Percentiles rank a stretch among this genome's conserved stretches.
phyloP scores from a whole-genome alignment of 2,888 invertebrate genomes.

The Rhamnusium bicolor region DNA sequence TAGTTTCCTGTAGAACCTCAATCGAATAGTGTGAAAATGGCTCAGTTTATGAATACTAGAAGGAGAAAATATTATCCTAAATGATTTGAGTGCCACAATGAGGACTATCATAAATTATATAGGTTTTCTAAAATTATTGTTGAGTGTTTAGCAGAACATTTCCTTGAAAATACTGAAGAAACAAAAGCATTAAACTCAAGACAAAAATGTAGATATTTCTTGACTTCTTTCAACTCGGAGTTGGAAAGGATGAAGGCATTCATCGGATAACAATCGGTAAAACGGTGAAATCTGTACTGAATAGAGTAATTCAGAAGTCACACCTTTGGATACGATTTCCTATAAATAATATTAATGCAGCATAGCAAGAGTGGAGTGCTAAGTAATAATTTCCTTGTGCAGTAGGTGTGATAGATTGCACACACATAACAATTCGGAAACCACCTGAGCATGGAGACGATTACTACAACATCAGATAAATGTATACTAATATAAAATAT shows the following conservation, averaged over 20 bases:
- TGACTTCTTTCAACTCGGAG: conserved; percentile 15
- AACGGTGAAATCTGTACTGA: conserved; percentile 18
- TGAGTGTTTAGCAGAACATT: not conserved
- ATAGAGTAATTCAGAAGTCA: not conserved
- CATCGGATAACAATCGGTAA: conserved; percentile 22
- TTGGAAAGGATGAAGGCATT: conserved; percentile 25
- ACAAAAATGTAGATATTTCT: conserved; percentile 9
- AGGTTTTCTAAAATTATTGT: too few species aligned
- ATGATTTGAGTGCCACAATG: too few species aligned
- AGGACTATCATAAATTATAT: too few species aligned
- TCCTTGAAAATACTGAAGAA: not conserved
- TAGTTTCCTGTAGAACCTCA: not conserved
- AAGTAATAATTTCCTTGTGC: conserved; percentile 34
- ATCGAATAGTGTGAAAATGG: not conserved
- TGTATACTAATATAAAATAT: too few species aligned
- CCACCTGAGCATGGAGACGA: conserved; percentile 32
- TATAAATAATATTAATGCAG: conserved; percentile 33
- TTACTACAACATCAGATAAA: conserved; percentile 9
- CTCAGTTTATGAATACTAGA: not conserved
- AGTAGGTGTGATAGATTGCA: not conserved
- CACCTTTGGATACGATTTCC: conserved; percentile 28
- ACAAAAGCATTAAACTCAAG: not conserved
- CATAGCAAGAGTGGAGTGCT: conserved; percentile 30
- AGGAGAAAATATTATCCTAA: too few species aligned
- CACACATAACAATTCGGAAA: conserved; percentile 23